Evolutionary conservation across 2,888 invertebrate genomes (phyloP).

Genomic region (Ectemnius continuus): DNA sequence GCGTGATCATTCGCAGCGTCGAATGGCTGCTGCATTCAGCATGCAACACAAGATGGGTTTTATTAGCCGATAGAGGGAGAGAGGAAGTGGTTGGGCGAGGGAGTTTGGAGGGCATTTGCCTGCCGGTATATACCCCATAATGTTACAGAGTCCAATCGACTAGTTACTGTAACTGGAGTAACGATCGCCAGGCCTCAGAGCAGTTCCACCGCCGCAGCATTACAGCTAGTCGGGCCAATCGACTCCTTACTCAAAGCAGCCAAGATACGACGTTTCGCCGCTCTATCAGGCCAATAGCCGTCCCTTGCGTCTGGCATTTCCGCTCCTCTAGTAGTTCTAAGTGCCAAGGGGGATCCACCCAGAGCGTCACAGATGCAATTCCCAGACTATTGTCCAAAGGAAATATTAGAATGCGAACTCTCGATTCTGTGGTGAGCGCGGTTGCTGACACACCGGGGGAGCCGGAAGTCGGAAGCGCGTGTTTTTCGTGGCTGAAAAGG

Average conservation of each 20-base stretch:
- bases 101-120: not conserved
- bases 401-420: too few relatives aligned
- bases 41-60: constrained; percentile 4
- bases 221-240: constrained; percentile 2
- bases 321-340: not conserved
- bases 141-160: constrained; percentile 6
- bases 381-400: too few relatives aligned
- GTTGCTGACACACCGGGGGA: not conserved
- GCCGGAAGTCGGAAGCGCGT: too few relatives aligned
- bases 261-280: not conserved
- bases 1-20: not conserved
- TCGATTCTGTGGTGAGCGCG: too few relatives aligned
- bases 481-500: not conserved
- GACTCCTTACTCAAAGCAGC: constrained; percentile 1
- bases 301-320: not conserved
- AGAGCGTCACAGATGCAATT: too few relatives aligned
- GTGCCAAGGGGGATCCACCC: too few relatives aligned
- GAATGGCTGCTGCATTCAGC: not conserved
- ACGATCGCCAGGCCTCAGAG: not conserved
- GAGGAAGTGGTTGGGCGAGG: not conserved
- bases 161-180: constrained; percentile 6
- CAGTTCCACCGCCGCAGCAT: not conserved
- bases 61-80: not conserved
- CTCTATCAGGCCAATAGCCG: not conserved
- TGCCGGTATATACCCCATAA: constrained; percentile 2